Evolutionary conservation across 2,113 vertebrate genomes (phyloP).

Genomic region (Colinus virginianus): DNA sequence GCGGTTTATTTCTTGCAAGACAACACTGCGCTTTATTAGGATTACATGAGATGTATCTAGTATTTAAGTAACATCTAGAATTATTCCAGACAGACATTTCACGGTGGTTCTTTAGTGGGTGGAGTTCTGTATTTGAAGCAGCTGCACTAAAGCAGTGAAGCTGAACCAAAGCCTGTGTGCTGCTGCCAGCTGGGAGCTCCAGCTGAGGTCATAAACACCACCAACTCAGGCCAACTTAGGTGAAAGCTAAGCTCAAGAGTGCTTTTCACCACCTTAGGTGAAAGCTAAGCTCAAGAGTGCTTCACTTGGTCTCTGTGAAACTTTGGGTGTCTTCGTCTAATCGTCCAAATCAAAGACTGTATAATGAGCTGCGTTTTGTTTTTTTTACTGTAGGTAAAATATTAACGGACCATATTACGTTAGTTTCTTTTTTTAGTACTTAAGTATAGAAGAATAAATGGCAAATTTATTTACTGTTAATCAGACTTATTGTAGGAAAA

Average conservation of each 20-base stretch:
- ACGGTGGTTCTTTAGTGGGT: neutral
- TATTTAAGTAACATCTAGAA: neutral
- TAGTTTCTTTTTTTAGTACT: neutral
- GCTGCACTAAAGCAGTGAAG: neutral
- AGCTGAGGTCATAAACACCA: neutral
- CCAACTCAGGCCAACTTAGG: neutral
- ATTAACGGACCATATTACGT: neutral
- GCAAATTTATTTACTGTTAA: neutral
- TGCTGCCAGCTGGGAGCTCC: constrained; percentile 19
- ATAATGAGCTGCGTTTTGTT: neutral
- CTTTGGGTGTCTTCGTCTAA: neutral
- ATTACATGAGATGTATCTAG: neutral
- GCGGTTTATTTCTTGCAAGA: constrained; percentile 3
- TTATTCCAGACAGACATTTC: neutral
- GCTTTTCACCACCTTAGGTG: too few relatives aligned
- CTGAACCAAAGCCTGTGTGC: neutral
- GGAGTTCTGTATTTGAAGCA: constrained; percentile 14
- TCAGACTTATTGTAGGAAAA: neutral
- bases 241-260: neutral
- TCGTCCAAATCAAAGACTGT: neutral
- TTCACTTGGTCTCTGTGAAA: neutral
- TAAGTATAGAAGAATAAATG: neutral
- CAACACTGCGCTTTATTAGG: neutral
- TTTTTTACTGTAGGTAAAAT: neutral
- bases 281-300: neutral